These are phyloP conservation scores for Centropus unirufus DNA, from an alignment of 2,113 vertebrate genomes.

Conservation along the genomic window DNA sequence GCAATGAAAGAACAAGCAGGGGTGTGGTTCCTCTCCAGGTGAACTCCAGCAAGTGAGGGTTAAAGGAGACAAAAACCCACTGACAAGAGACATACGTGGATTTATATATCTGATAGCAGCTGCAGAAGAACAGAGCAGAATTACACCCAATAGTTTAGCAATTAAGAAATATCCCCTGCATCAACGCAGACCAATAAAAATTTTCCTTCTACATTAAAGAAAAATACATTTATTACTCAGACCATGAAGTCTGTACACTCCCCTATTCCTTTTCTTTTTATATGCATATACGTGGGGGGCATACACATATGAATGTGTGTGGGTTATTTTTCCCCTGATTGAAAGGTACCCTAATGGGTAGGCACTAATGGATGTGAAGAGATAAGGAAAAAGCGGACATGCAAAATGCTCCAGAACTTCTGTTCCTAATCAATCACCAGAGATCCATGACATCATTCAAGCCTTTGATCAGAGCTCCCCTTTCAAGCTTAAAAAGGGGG, in stretches of 20 bases:
- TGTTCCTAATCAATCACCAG: conserved; percentile 94
- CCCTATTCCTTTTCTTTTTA: background rate
- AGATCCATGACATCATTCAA: conserved; percentile 88
- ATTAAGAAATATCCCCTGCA: background rate
- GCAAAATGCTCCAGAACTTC: conserved; percentile 82
- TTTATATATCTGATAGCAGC: background rate
- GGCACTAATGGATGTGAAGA: conserved; percentile 70
- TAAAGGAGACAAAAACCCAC: background rate
- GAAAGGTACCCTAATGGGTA: conserved; percentile 32
- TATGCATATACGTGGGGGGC: background rate
- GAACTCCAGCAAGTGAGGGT: background rate
- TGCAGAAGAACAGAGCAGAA: background rate
- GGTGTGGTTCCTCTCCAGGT: background rate
- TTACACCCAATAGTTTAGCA: background rate
- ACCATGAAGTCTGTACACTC: background rate
- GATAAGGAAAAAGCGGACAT: conserved; percentile 70
- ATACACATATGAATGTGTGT: background rate
- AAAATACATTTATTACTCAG: background rate
- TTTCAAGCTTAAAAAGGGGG: conserved; percentile 80
- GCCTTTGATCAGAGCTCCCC: conserved; percentile 93
- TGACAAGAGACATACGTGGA: background rate
- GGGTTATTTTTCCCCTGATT: background rate
- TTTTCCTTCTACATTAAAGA: background rate
- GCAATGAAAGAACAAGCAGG: background rate
- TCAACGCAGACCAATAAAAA: background rate